phyloP scores from a whole-genome alignment of 2,888 invertebrate species.

The Nasonovia ribisnigri region DNA sequence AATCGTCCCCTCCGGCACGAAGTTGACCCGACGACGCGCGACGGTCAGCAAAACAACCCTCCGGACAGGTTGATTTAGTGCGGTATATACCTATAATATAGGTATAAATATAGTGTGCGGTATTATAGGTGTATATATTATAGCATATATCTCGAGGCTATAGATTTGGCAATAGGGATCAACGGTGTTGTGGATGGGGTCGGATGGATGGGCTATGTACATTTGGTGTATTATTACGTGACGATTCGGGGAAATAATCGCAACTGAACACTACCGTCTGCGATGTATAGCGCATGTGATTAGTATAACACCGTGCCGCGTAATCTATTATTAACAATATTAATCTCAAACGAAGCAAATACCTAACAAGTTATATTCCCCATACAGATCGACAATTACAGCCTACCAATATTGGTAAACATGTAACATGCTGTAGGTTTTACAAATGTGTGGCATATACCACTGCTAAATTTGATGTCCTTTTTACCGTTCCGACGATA shows the following conservation, averaged over 20 bases:
- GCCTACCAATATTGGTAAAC: not conserved
- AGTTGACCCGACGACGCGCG: not conserved
- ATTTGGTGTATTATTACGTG: slow-evolving; percentile 1
- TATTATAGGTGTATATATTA: not conserved
- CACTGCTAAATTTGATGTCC: not conserved
- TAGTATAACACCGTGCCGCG: not conserved
- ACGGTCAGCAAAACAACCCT: not conserved
- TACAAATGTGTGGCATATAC: not conserved
- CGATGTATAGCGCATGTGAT: not conserved
- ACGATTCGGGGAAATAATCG: not conserved
- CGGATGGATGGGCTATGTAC: not conserved
- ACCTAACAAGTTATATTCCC: not conserved
- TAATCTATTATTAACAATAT: not conserved
- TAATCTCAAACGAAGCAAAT: not conserved
- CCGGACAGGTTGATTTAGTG: slow-evolving; percentile 46
- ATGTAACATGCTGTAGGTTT: not conserved
- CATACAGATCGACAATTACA: not conserved
- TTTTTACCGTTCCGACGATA: not conserved
- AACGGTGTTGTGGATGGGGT: not conserved
- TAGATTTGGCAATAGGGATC: not conserved
- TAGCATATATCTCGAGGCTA: not conserved
- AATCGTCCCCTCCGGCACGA: slow-evolving; percentile 1
- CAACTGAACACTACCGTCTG: not conserved
- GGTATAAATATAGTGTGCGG: not conserved
- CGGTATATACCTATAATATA: not conserved